These are phyloP conservation scores for Mallateleia sp. DNA, from an alignment of 2,888 invertebrate genomes.

Conservation along the genomic window DNA sequence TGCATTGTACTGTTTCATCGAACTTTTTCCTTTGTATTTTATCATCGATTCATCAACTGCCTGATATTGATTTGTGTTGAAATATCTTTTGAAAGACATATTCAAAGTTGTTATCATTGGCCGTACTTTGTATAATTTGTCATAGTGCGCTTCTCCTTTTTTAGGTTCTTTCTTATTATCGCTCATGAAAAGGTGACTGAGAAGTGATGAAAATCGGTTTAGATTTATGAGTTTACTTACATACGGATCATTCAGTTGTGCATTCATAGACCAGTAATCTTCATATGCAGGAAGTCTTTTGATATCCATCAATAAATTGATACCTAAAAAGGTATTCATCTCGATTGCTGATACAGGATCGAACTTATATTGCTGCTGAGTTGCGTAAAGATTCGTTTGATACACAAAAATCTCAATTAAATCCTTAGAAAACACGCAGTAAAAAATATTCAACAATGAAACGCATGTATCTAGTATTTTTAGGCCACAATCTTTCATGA, in stretches of 20 bases:
- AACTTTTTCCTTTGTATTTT: conserved; percentile 58
- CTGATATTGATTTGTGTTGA: conserved; percentile 49
- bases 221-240: conserved; percentile 22
- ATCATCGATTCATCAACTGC: conserved; percentile 65
- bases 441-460: conserved; percentile 26
- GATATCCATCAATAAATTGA: conserved; percentile 52
- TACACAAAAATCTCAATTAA: conserved; percentile 7
- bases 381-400: conserved; percentile 31
- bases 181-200: conserved; percentile 16
- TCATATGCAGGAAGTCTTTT: conserved; percentile 50
- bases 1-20: conserved; percentile 49
- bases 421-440: conserved; percentile 15
- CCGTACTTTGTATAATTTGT: conserved; percentile 49
- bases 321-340: conserved; percentile 24
- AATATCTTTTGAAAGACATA: conserved; percentile 26
- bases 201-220: conserved; percentile 10
- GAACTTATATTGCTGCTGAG: neutral
- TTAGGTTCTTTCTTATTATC: conserved; percentile 20
- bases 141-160: conserved; percentile 12
- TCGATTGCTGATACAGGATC: conserved; percentile 13
- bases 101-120: conserved; percentile 35
- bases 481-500: conserved; percentile 32
- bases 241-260: conserved; percentile 64
- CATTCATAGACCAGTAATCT: conserved; percentile 70
- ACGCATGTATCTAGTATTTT: conserved; percentile 28